Conservation (phyloP, 2,888 invertebrate species). For the Hydriomena furcata region DNA sequence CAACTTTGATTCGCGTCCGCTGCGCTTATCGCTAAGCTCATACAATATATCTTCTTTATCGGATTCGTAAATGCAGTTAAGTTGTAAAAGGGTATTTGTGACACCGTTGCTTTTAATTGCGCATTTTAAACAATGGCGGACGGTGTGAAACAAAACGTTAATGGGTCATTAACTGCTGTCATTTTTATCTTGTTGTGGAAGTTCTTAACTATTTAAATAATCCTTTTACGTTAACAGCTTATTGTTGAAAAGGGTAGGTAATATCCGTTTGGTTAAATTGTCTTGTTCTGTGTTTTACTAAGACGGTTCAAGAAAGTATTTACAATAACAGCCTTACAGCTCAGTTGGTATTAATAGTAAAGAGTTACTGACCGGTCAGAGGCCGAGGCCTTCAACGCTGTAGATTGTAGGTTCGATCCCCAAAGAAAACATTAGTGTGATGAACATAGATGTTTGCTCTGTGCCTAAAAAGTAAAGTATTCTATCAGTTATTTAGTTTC, state of each 20-base stretch:
- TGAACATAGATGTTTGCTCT: too few relatives aligned
- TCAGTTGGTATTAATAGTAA: too few relatives aligned
- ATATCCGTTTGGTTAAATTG: slow-evolving; percentile 5
- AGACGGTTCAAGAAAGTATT: background rate
- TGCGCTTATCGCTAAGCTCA: slow-evolving; percentile 7
- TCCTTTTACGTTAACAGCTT: slow-evolving; percentile 18
- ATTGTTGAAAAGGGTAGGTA: slow-evolving; percentile 10
- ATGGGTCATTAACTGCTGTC: slow-evolving; percentile 25
- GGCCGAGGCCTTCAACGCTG: too few relatives aligned
- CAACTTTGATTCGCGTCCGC: background rate
- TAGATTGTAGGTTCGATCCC: too few relatives aligned
- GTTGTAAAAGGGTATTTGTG: slow-evolving; percentile 22
- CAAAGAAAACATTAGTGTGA: too few relatives aligned
- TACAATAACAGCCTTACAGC: too few relatives aligned
- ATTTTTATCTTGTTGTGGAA: slow-evolving; percentile 26
- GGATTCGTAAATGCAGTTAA: slow-evolving; percentile 26
- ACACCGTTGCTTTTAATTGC: slow-evolving; percentile 25
- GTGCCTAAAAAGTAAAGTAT: too few relatives aligned
- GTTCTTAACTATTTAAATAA: slow-evolving; percentile 21
- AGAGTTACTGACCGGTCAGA: too few relatives aligned
- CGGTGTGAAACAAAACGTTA: slow-evolving; percentile 28
- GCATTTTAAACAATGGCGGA: slow-evolving; percentile 22
- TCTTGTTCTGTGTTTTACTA: background rate
- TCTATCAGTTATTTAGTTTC: too few relatives aligned
- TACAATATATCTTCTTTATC: background rate